phyloP scores from a whole-genome alignment of 2,797 vertebrate species.

The Acestrorhynchus altus region DNA sequence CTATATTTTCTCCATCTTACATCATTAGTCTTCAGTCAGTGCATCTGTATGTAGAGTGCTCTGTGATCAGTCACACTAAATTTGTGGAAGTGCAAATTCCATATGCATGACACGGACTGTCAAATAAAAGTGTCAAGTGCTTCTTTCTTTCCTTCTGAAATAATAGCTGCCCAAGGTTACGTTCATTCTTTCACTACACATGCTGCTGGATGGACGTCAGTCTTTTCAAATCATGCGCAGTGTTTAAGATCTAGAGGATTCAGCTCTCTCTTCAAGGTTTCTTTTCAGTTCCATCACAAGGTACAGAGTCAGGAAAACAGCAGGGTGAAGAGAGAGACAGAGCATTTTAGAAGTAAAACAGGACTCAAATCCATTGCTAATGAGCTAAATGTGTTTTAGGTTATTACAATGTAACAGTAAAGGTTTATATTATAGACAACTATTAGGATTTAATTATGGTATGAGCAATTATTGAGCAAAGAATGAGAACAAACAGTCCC shows the following conservation, averaged over 20 bases:
- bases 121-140: not conserved
- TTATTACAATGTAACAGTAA: no score
- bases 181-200: not conserved
- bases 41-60: not conserved
- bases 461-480: no score
- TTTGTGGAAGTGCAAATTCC: not conserved
- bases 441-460: no score
- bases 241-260: not conserved
- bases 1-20: not conserved
- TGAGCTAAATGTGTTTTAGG: no score
- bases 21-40: not conserved
- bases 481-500: no score
- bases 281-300: not conserved
- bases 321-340: not conserved
- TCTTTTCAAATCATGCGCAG: not conserved
- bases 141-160: not conserved
- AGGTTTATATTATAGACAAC: no score
- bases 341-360: not conserved
- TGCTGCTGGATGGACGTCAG: not conserved
- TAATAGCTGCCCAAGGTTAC: not conserved
- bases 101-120: not conserved
- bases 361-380: not conserved
- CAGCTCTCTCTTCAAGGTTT: slow-evolving; percentile 5
- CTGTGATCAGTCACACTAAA: not conserved
- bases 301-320: not conserved